Evolutionary conservation across 2,113 vertebrate species (phyloP).

Genomic region (Daboia siamensis): DNA sequence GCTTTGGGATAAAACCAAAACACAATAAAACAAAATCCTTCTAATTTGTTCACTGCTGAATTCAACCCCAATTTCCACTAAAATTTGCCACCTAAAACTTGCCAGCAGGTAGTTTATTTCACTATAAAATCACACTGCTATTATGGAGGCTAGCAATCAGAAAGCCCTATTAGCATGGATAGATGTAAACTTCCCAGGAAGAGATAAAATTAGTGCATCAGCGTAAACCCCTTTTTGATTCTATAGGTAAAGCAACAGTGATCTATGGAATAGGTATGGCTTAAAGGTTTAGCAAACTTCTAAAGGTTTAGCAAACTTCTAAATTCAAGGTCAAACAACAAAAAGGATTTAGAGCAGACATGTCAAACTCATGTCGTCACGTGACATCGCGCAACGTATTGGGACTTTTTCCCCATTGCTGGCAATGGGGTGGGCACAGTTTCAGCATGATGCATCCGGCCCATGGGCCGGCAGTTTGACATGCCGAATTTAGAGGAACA

Average conservation of each 20-base stretch:
- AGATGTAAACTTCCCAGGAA: background rate
- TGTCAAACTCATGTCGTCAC: too few species aligned
- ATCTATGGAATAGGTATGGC: background rate
- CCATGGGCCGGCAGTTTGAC: too few species aligned
- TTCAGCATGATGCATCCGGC: too few species aligned
- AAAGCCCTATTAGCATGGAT: background rate
- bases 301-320: background rate
- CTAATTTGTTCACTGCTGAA: background rate
- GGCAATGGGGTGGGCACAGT: too few species aligned
- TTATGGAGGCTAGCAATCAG: background rate
- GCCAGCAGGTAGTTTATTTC: background rate
- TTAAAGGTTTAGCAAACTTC: background rate
- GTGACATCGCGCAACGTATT: too few species aligned
- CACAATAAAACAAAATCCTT: background rate
- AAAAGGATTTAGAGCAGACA: background rate
- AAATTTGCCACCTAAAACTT: background rate
- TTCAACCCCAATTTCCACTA: background rate
- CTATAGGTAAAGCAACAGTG: background rate
- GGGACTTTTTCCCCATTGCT: too few species aligned
- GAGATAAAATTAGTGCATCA: background rate
- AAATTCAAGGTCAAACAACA: background rate
- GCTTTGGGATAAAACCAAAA: background rate
- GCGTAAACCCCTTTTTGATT: background rate
- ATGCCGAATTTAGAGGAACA: background rate
- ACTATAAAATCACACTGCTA: background rate